These are phyloP conservation scores for Drosophila murphyi DNA, from an alignment of 1,140 invertebrate genomes.

Conservation along the genomic window DNA sequence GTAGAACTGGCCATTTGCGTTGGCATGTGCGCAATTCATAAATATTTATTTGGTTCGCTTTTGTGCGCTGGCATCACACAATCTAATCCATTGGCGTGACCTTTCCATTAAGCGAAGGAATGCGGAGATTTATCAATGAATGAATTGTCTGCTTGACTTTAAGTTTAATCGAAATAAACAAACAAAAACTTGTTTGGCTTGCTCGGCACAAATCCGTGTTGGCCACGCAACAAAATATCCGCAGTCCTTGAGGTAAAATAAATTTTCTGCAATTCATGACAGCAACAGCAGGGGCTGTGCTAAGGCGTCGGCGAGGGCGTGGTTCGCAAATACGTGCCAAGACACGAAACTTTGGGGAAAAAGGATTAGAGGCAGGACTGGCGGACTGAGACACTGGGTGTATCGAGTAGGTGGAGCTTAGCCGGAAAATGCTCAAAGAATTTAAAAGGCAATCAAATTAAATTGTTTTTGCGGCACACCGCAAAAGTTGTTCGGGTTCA, in stretches of 20 bases:
- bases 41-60: conserved; percentile 69
- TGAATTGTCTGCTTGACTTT: conserved; percentile 44
- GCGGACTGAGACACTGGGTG: too few species aligned
- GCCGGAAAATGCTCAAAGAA: conserved; percentile 49
- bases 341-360: conserved; percentile 66
- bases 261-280: conserved; percentile 75
- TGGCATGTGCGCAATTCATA: conserved; percentile 69
- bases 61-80: conserved; percentile 47
- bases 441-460: conserved; percentile 82
- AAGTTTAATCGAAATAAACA: conserved; percentile 69
- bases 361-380: conserved; percentile 60
- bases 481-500: conserved; percentile 49
- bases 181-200: conserved; percentile 48
- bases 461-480: conserved; percentile 74
- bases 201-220: conserved; percentile 46
- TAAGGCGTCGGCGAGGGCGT: conserved; percentile 46
- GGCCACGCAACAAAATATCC: conserved; percentile 40
- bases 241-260: conserved; percentile 76
- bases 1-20: conserved; percentile 50
- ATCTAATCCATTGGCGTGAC: conserved; percentile 36
- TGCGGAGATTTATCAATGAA: conserved; percentile 70
- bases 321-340: conserved; percentile 62
- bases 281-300: conserved; percentile 44
- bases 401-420: neutral
- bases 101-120: conserved; percentile 40